Base-by-base conservation (phyloP, 2,888 invertebrate species). In the Pherbina coryleti region DNA sequence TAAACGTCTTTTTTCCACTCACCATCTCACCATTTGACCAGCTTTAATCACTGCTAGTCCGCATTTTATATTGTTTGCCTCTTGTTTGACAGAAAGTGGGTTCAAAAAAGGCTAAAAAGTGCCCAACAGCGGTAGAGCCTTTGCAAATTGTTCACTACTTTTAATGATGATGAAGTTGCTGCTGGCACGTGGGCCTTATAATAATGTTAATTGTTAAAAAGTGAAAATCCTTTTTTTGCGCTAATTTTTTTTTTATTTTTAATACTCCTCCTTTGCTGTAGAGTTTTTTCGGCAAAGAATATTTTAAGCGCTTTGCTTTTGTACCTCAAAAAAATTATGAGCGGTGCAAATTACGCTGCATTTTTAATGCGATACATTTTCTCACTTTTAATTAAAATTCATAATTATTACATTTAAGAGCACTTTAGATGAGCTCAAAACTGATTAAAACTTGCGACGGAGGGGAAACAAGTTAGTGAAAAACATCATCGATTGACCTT, bases 331-430 rank as follows among this genome's bases (percentile, higher is more conserved):
- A 44, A 22, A 28, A 2, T 19, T 19, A 7, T 22, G 19, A n/a
- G 22, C 3, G 22, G 19, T 14, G 9, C 1, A 28, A 28, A n/a
- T 9, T 28, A 25, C 22, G 57, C 25, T 14, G 14, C 17, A 14
- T n/a, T n/a, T 31, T 64, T 64, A 64, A 31, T 64, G 64, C 64
- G 34, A 34, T 44, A 44, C 11, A 64, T n/a, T 64, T 37, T 60
- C 51, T 69, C 60, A 70, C n/a, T 76, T 66, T 62, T 53, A 78
- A 55, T 77, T 55, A 70, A 75, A 75, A 72, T 71, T 78, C 49
- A 72, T 67, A 76, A 11, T 57, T 37, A 71, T 28, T 19, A 60
- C 66, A 73, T 72, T 57, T 62, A 71, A 66, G 57, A 28, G 51
- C 22, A 19, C 17, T 49, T 60, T 1, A 19, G 14, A 60, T 4